Evolutionary conservation across 2,113 vertebrate species (phyloP).

Genomic region (Turdus rufiventris): DNA sequence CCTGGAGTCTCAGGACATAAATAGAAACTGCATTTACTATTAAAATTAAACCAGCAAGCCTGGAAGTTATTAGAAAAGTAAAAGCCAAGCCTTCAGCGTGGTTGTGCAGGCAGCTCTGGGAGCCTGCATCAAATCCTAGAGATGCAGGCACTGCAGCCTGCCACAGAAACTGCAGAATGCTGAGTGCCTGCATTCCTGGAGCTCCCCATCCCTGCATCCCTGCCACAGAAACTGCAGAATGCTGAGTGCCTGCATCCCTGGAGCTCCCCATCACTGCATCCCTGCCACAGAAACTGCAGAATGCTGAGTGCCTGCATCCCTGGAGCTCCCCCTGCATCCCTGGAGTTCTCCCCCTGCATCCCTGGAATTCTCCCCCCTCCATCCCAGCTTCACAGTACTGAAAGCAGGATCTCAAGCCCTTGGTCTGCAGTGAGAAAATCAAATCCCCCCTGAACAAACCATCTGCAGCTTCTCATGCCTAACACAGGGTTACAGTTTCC

Average conservation of each 20-base stretch:
- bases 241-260: too few relatives aligned
- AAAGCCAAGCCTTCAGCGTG: not conserved
- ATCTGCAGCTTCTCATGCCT: accelerated
- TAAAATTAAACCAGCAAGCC: not conserved
- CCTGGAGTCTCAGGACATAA: not conserved
- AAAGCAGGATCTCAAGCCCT: accelerated
- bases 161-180: not conserved
- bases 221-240: too few relatives aligned
- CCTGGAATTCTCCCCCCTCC: not conserved
- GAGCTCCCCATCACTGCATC: too few relatives aligned
- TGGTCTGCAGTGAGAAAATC: not conserved
- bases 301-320: too few relatives aligned
- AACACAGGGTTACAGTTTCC: not conserved
- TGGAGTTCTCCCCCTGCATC: too few relatives aligned
- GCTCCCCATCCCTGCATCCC: not conserved
- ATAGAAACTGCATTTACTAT: not conserved
- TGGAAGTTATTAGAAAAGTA: not conserved
- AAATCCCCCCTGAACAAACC: not conserved
- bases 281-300: too few relatives aligned
- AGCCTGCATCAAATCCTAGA: not conserved
- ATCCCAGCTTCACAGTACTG: accelerated
- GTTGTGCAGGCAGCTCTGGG: not conserved
- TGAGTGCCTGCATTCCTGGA: not conserved
- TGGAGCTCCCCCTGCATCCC: too few relatives aligned
- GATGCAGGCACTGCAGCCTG: not conserved